Evolutionary conservation across 2,113 vertebrate genomes (phyloP).

Genomic region (Bubo scandiacus): DNA sequence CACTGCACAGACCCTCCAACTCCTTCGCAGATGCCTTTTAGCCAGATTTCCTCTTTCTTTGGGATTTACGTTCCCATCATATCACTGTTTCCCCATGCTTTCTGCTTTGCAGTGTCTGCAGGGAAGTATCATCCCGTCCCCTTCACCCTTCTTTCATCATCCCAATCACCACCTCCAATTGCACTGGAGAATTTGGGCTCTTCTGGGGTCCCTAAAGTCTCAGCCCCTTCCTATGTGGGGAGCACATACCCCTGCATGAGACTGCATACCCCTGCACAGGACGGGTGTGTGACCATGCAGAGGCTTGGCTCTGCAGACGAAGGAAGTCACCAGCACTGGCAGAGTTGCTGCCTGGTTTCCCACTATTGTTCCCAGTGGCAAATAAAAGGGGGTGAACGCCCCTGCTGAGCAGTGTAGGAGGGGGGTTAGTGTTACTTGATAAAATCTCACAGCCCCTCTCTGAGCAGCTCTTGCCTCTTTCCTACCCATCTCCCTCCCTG

Average conservation of each 20-base stretch:
- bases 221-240: not conserved
- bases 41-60: conserved; percentile 26
- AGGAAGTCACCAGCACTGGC: conserved; percentile 34
- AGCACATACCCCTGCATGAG: not conserved
- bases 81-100: not conserved
- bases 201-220: not conserved
- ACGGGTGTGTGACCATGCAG: not conserved
- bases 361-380: conserved; percentile 57
- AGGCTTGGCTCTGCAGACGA: not conserved
- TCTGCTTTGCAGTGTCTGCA: not conserved
- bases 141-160: not conserved
- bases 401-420: conserved; percentile 14
- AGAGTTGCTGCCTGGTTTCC: conserved; percentile 38
- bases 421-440: not conserved
- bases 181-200: not conserved
- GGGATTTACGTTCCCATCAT: not conserved
- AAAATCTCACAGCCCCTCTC: not conserved
- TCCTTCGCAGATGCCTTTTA: conserved; percentile 9
- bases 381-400: conserved; percentile 41
- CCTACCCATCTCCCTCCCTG: not conserved
- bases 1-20: not conserved
- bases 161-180: not conserved
- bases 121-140: not conserved
- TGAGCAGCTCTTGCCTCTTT: not conserved
- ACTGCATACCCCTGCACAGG: not conserved